A percentile compares a stretch with the other conserved stretches of the same genome.
Conservation (phyloP, 1,140 invertebrate genomes). For the Sinonovacula constricta region DNA sequence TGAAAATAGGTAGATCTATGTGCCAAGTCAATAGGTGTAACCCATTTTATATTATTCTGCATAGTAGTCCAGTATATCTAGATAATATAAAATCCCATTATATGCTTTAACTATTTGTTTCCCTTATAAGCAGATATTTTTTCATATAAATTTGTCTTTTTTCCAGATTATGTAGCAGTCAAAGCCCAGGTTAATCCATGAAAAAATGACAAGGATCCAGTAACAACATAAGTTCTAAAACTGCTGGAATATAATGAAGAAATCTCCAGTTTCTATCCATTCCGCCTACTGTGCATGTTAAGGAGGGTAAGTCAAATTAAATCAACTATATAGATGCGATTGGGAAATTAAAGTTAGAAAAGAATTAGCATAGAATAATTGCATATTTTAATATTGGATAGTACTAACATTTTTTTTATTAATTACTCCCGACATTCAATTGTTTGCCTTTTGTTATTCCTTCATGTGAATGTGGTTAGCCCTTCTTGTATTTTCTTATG, state of each 20-base stretch:
- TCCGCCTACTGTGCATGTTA: slow-evolving; percentile 36
- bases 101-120: not conserved
- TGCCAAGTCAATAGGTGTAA: not conserved
- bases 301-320: slow-evolving; percentile 37
- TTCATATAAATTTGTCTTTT: not conserved
- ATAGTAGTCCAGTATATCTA: not conserved
- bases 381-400: too few species aligned
- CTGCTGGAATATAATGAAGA: not conserved
- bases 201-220: slow-evolving; percentile 21
- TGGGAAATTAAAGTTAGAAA: too few species aligned
- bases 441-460: too few species aligned
- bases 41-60: not conserved
- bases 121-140: too few species aligned
- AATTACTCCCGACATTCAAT: too few species aligned
- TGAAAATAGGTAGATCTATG: not conserved
- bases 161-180: slow-evolving; percentile 13
- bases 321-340: too few species aligned
- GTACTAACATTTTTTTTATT: too few species aligned
- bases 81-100: not conserved
- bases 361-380: too few species aligned
- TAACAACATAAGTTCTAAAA: slow-evolving; percentile 20
- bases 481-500: too few species aligned
- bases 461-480: too few species aligned
- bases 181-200: slow-evolving; percentile 27
- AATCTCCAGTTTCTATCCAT: not conserved